Conservation (phyloP, 53 echinoderm and acorn worm species). For the Paracentrotus lividus region DNA sequence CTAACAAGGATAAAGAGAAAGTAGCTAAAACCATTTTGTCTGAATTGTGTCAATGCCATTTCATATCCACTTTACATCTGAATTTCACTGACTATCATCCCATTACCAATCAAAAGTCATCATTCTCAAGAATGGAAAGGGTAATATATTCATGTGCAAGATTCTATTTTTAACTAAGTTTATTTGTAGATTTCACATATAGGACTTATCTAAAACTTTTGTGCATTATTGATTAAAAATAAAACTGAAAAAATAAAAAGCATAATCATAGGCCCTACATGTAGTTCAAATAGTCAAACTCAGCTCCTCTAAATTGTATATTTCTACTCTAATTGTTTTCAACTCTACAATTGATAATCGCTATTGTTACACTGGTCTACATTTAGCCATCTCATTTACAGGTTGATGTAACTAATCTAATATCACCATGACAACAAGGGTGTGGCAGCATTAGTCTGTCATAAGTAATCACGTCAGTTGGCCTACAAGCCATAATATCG, state of each 20-base stretch:
- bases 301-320: too few species aligned
- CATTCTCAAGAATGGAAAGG: too few species aligned
- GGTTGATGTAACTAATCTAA: constrained; percentile 38
- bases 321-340: not conserved
- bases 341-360: not conserved
- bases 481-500: not conserved
- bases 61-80: not conserved
- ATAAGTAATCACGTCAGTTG: not conserved
- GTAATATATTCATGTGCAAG: too few species aligned
- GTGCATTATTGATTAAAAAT: too few species aligned
- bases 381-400: constrained; percentile 33
- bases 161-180: too few species aligned
- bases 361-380: not conserved
- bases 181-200: too few species aligned
- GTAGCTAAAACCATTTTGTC: not conserved
- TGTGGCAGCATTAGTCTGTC: constrained; percentile 23
- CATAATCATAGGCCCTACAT: too few species aligned
- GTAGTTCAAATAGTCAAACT: not conserved
- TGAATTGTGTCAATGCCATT: constrained; percentile 12
- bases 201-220: too few species aligned
- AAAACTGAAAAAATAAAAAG: too few species aligned
- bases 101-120: not conserved
- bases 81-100: not conserved
- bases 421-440: constrained; percentile 41
- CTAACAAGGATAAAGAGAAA: too few species aligned